Percentiles rank a stretch among this genome's conserved stretches.
These are phyloP conservation scores for Ptychochromis oligacanthus DNA, from an alignment of 2,113 vertebrate species.

Conservation along the genomic window DNA sequence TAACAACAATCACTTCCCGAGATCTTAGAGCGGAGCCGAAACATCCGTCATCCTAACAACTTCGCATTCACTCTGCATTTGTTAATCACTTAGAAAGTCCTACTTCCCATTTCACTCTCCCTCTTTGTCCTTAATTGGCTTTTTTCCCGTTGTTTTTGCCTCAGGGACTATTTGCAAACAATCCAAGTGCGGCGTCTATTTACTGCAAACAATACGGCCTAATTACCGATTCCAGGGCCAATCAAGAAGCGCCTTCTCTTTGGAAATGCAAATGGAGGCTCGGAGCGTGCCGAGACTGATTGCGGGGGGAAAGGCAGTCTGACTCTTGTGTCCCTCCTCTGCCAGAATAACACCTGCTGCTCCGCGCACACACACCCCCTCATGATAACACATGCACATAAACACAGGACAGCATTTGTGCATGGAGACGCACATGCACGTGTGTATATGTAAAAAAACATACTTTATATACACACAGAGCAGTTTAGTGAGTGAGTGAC, in stretches of 20 bases:
- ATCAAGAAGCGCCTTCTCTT: slow-evolving; percentile 80
- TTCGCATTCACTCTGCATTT: slow-evolving; percentile 66
- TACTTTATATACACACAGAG: slow-evolving; percentile 27
- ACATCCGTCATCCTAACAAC: slow-evolving; percentile 52
- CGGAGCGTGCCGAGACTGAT: slow-evolving; percentile 77
- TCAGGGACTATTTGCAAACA: slow-evolving; percentile 81
- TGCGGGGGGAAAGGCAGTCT: slow-evolving; percentile 72
- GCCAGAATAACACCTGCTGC: slow-evolving; percentile 83
- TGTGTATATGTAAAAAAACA: slow-evolving; percentile 30
- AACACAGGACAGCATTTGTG: not conserved
- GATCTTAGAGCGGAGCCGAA: slow-evolving; percentile 39
- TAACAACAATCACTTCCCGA: slow-evolving; percentile 36
- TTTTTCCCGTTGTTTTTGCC: slow-evolving; percentile 66
- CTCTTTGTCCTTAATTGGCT: slow-evolving; percentile 76
- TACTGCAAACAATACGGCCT: slow-evolving; percentile 83
- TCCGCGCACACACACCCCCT: not conserved
- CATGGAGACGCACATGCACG: not conserved
- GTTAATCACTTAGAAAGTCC: slow-evolving; percentile 66
- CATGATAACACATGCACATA: not conserved
- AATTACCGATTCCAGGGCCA: slow-evolving; percentile 82
- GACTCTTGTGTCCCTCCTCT: slow-evolving; percentile 69
- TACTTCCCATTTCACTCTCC: slow-evolving; percentile 57
- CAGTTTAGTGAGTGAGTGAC: slow-evolving; percentile 57
- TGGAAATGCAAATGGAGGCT: slow-evolving; percentile 81
- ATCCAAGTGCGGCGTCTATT: slow-evolving; percentile 79